phyloP scores from a whole-genome alignment of 2,888 invertebrate species.

The Cataglyphis albicans region DNA sequence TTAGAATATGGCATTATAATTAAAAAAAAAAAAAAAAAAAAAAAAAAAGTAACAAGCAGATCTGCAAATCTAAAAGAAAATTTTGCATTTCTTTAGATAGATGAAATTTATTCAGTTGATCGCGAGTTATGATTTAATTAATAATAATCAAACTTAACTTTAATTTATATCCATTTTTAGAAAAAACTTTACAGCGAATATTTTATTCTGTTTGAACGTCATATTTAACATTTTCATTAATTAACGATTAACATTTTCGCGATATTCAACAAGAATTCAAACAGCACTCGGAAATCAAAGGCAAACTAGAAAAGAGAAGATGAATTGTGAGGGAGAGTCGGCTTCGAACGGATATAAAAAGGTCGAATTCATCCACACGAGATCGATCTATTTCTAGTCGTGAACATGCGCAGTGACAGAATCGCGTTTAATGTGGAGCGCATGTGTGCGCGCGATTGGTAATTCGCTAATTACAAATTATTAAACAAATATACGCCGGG shows the following conservation, averaged over 20 bases:
- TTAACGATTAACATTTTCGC: neutral
- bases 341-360: slow-evolving; percentile 26
- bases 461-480: slow-evolving; percentile 77
- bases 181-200: neutral
- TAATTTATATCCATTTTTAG: neutral
- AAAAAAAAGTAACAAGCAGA: neutral
- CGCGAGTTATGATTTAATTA: slow-evolving; percentile 22
- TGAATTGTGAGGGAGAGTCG: neutral
- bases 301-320: neutral
- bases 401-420: slow-evolving; percentile 23
- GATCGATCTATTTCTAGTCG: slow-evolving; percentile 33
- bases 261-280: neutral
- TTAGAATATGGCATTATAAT: neutral
- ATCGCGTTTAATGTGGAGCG: neutral
- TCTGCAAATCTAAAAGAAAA: slow-evolving; percentile 26
- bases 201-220: neutral
- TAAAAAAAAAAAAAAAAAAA: no score
- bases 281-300: neutral
- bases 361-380: neutral
- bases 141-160: slow-evolving; percentile 11
- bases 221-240: slow-evolving; percentile 5
- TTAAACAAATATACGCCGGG: slow-evolving; percentile 72
- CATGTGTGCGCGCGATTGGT: slow-evolving; percentile 48
- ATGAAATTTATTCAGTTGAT: slow-evolving; percentile 3
- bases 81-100: neutral